Evolutionary conservation across 2,113 vertebrate species (phyloP).

Genomic region (Vidua macroura): DNA sequence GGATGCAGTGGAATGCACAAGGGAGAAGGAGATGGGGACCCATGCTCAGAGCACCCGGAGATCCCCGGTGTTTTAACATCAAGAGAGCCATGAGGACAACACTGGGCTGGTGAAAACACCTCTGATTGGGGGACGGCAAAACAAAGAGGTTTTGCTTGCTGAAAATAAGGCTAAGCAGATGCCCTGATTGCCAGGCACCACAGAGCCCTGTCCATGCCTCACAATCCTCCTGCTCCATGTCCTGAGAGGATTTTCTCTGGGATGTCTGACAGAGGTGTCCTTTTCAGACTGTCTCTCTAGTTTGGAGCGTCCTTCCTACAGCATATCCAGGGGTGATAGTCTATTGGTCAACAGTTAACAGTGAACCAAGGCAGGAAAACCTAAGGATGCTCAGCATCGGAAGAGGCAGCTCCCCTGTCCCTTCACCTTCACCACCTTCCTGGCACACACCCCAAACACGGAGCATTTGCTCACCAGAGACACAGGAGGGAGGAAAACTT

Average conservation of each 20-base stretch:
- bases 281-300: background rate
- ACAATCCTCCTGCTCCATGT: accelerated
- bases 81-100: background rate
- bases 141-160: background rate
- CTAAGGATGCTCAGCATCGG: background rate
- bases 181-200: background rate
- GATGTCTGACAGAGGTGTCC: background rate
- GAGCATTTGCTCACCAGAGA: background rate
- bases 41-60: accelerated
- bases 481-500: background rate
- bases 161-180: background rate
- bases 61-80: background rate
- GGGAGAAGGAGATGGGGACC: background rate
- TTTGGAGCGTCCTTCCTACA: background rate
- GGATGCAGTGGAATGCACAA: background rate
- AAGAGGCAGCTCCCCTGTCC: background rate
- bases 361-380: background rate
- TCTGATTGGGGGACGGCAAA: background rate
- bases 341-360: background rate
- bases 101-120: background rate
- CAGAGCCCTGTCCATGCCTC: accelerated
- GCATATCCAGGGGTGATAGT: background rate
- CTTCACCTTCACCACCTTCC: background rate
- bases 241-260: background rate
- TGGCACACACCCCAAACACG: accelerated